Conservation (phyloP, 2,113 vertebrate genomes). For the Pteronura brasiliensis region DNA sequence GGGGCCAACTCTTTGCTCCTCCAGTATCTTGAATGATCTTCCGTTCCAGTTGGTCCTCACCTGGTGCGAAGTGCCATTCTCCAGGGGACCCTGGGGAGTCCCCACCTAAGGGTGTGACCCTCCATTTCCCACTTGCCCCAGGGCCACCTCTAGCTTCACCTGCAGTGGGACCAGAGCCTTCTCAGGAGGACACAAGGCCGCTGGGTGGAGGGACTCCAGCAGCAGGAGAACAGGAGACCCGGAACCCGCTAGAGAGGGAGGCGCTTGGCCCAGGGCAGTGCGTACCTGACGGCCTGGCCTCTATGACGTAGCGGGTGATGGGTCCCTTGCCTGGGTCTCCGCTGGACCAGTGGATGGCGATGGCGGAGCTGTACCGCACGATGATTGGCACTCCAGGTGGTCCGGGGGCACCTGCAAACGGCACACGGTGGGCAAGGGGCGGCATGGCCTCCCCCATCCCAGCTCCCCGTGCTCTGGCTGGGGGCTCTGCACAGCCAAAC, state of each 20-base stretch:
- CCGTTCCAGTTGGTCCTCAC: neutral
- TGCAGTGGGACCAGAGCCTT: accelerated
- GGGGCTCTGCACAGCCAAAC: accelerated
- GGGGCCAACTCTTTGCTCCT: neutral
- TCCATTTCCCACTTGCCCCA: neutral
- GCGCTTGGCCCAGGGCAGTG: accelerated
- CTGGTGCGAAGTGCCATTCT: accelerated
- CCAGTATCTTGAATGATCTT: neutral
- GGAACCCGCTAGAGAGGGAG: accelerated
- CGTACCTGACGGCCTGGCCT: conserved; percentile 96
- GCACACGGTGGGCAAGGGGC: neutral
- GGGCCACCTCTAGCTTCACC: too few relatives aligned
- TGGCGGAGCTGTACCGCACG: conserved; percentile 91
- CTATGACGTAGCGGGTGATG: conserved; percentile 96
- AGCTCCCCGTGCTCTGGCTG: accelerated
- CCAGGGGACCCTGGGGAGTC: neutral
- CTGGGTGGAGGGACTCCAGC: neutral
- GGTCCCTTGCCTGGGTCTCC: conserved; percentile 95
- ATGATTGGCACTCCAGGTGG: conserved; percentile 95
- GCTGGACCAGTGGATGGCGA: conserved; percentile 97
- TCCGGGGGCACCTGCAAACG: conserved; percentile 90
- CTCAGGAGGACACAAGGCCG: accelerated
- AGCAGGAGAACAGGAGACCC: accelerated
- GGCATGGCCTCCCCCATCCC: accelerated
- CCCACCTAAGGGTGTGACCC: neutral